These are phyloP conservation scores for Anisognathus igniventris DNA, from an alignment of 2,797 vertebrate species.

Conservation along the genomic window DNA sequence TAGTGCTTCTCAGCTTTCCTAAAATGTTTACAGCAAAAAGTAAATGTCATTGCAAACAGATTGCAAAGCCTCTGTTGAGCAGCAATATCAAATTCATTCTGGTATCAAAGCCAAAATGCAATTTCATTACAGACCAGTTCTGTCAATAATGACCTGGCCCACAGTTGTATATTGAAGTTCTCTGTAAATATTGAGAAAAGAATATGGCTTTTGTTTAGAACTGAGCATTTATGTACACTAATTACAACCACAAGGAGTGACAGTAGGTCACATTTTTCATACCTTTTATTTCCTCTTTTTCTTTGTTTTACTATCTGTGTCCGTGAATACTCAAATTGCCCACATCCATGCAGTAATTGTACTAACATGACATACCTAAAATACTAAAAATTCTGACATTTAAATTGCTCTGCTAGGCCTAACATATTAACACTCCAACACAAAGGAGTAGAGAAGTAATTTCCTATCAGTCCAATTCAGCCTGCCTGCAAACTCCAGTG, in stretches of 20 bases:
- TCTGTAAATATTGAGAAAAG: background rate
- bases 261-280: background rate
- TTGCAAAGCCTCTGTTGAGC: background rate
- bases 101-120: background rate
- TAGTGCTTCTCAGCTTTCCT: background rate
- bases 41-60: constrained; percentile 12
- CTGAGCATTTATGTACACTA: background rate
- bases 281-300: background rate
- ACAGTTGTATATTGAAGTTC: background rate
- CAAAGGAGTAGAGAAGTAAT: background rate
- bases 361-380: background rate
- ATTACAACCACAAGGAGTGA: background rate
- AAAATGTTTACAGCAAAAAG: constrained; percentile 17
- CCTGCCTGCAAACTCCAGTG: background rate
- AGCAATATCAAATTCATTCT: background rate
- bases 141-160: background rate
- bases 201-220: background rate
- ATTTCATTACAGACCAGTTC: background rate
- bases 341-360: background rate
- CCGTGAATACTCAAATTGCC: background rate
- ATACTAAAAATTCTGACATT: background rate
- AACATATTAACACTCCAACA: background rate
- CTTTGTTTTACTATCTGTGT: background rate
- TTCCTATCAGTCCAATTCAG: background rate
- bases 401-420: background rate